Evolutionary conservation across 2,113 vertebrate species (phyloP).

Genomic region (Sula dactylatra): DNA sequence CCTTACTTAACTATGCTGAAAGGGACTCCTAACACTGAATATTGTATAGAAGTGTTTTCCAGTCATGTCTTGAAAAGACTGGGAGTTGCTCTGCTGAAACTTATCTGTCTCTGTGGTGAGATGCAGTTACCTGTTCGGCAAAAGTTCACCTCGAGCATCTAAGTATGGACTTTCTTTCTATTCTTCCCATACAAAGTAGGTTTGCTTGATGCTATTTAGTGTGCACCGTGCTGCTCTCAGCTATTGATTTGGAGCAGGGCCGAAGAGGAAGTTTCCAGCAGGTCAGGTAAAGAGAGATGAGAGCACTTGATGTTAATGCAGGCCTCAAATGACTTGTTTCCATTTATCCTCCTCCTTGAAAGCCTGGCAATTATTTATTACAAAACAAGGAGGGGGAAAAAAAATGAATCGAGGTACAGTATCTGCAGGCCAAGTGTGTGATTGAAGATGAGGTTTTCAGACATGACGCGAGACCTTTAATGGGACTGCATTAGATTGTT

Average conservation of each 20-base stretch:
- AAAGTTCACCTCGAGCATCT: not conserved
- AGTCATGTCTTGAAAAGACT: not conserved
- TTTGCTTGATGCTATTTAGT: not conserved
- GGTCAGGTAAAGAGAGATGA: constrained; percentile 2
- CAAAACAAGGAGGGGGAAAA: not conserved
- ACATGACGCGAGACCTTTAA: not conserved
- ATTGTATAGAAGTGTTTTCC: not conserved
- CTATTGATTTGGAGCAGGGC: not conserved
- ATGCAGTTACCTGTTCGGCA: not conserved
- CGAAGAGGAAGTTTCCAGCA: not conserved
- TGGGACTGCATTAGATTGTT: not conserved
- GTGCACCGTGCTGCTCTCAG: not conserved
- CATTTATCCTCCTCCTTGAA: not conserved
- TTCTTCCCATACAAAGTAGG: not conserved
- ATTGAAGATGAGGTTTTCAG: constrained; percentile 8
- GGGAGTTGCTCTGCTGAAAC: not conserved
- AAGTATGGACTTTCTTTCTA: not conserved
- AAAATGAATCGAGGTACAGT: not conserved
- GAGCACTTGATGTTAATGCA: not conserved
- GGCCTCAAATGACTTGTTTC: not conserved
- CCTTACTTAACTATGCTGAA: not conserved
- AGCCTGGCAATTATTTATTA: constrained; percentile 11
- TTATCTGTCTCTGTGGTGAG: not conserved
- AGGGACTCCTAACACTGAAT: not conserved
- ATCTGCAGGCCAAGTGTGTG: not conserved